Conservation (phyloP, 2,888 invertebrate genomes). For the Buathra laborator region DNA sequence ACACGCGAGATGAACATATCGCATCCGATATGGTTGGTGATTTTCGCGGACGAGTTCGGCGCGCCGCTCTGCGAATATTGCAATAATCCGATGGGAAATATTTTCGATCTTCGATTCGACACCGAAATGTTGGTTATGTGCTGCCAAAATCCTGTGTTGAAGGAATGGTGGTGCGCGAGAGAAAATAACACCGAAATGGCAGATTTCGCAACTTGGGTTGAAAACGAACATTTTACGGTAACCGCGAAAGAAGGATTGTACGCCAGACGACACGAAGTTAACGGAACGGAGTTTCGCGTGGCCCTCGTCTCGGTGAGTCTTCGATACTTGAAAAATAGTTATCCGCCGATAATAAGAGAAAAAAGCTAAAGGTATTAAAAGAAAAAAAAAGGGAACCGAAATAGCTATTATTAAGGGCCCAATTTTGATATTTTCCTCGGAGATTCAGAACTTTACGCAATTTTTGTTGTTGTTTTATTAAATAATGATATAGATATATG, state of each 20-base stretch:
- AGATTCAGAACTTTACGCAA: too few relatives aligned
- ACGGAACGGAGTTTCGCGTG: conserved; percentile 71
- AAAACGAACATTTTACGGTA: conserved; percentile 28
- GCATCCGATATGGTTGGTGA: conserved; percentile 75
- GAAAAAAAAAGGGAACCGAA: too few relatives aligned
- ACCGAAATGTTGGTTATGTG: conserved; percentile 77
- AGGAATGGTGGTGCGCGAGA: conserved; percentile 77
- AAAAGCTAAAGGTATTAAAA: too few relatives aligned
- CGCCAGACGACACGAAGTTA: conserved; percentile 72
- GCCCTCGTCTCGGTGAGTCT: conserved; percentile 72
- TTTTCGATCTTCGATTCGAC: conserved; percentile 73
- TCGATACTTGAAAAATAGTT: not conserved
- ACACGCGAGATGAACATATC: conserved; percentile 65
- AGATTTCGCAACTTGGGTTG: conserved; percentile 73
- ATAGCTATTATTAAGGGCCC: too few relatives aligned
- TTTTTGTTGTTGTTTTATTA: too few relatives aligned
- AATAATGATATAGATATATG: too few relatives aligned
- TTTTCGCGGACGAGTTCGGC: conserved; percentile 69
- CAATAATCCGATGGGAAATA: conserved; percentile 68
- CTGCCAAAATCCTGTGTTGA: conserved; percentile 64
- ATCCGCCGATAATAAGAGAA: too few relatives aligned
- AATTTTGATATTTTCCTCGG: too few relatives aligned
- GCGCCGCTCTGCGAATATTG: conserved; percentile 66
- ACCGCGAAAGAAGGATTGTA: conserved; percentile 68
- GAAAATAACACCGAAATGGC: conserved; percentile 70